These are phyloP conservation scores for Ectobius pallidus DNA, from an alignment of 2,888 invertebrate genomes.

Conservation along the genomic window DNA sequence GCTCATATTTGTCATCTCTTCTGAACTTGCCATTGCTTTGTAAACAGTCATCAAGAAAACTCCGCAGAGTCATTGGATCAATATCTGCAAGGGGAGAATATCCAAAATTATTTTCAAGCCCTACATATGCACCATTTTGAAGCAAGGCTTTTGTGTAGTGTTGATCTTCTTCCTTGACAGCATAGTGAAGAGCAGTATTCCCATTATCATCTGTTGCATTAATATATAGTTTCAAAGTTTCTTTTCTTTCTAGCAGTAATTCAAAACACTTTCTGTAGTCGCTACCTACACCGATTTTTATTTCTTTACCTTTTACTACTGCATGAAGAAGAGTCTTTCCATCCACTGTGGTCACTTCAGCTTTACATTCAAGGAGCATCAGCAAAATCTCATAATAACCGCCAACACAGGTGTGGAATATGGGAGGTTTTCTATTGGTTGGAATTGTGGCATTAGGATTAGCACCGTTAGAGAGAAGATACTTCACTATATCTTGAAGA, in stretches of 20 bases:
- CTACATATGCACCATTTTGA: slow-evolving; percentile 25
- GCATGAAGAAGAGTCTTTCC: slow-evolving; percentile 17
- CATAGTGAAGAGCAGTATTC: slow-evolving; percentile 32
- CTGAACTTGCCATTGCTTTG: slow-evolving; percentile 10
- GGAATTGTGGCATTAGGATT: slow-evolving; percentile 21
- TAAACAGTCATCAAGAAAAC: slow-evolving; percentile 27
- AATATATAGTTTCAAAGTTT: background rate
- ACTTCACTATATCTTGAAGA: background rate
- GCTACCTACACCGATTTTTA: background rate
- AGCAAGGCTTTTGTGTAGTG: slow-evolving; percentile 6
- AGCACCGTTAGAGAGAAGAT: slow-evolving; percentile 14
- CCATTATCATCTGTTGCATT: slow-evolving; percentile 25
- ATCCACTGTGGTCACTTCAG: background rate
- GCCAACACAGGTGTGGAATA: slow-evolving; percentile 11
- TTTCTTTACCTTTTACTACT: slow-evolving; percentile 10
- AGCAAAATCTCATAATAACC: slow-evolving; percentile 18
- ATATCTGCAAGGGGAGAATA: slow-evolving; percentile 9
- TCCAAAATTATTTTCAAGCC: slow-evolving; percentile 23
- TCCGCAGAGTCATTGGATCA: slow-evolving; percentile 4
- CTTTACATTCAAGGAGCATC: slow-evolving; percentile 13
- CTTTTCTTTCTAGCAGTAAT: background rate
- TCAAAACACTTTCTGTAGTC: background rate
- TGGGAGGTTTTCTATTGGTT: slow-evolving; percentile 26
- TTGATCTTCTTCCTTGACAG: slow-evolving; percentile 27
- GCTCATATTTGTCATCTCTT: slow-evolving; percentile 26